phyloP scores from a whole-genome alignment of 2,797 vertebrate species.

The Phoxinus dragarum region DNA sequence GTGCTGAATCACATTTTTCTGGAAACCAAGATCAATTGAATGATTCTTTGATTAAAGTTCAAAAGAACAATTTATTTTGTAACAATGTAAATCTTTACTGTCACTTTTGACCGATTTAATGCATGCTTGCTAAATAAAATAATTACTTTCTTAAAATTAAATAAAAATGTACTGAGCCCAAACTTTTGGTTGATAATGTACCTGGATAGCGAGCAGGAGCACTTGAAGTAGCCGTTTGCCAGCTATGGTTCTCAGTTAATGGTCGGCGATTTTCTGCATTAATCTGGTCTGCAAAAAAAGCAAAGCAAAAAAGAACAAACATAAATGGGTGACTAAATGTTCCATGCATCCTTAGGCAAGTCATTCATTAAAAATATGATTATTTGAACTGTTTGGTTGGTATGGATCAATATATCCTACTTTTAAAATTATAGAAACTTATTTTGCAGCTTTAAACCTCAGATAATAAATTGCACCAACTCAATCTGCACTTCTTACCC shows the following conservation, averaged over 20 bases:
- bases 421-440: background rate
- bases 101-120: too few relatives aligned
- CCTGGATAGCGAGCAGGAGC: background rate
- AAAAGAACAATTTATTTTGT: too few relatives aligned
- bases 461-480: background rate
- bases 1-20: too few relatives aligned
- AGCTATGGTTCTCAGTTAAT: background rate
- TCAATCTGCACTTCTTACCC: slow-evolving; percentile 19
- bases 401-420: background rate
- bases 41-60: too few relatives aligned
- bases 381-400: background rate
- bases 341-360: background rate
- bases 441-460: background rate
- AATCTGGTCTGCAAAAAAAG: background rate
- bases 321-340: background rate
- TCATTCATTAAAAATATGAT: background rate
- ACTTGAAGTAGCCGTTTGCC: background rate
- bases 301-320: background rate
- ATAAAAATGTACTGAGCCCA: background rate
- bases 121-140: too few relatives aligned
- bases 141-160: too few relatives aligned
- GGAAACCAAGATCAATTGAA: too few relatives aligned
- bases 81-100: too few relatives aligned
- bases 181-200: background rate
- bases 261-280: background rate